phyloP scores from a whole-genome alignment of 2,888 invertebrate genomes.

The Troides helena region DNA sequence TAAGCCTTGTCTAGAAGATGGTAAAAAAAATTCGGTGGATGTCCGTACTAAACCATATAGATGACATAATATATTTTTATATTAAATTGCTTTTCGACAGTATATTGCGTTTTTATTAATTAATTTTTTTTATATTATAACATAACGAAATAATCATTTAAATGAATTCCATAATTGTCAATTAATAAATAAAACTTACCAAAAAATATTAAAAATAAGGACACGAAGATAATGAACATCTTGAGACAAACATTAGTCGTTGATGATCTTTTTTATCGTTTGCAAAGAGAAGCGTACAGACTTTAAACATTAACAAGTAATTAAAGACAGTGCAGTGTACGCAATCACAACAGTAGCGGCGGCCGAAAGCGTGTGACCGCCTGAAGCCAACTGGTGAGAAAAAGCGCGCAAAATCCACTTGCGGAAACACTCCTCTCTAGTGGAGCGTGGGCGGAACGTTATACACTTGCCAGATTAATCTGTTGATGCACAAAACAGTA shows the following conservation, averaged over 20 bases:
- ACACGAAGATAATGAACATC: conserved; percentile 47
- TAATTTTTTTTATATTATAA: too few relatives aligned
- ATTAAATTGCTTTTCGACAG: too few relatives aligned
- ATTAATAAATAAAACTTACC: conserved; percentile 28
- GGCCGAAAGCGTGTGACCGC: conserved; percentile 31
- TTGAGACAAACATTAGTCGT: conserved; percentile 49
- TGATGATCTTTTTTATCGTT: conserved; percentile 6
- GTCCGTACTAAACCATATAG: too few relatives aligned
- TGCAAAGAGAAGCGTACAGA: conserved; percentile 4
- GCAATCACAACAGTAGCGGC: conserved; percentile 29
- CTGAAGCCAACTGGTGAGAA: conserved; percentile 54
- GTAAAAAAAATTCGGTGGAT: too few relatives aligned
- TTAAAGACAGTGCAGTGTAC: conserved; percentile 16
- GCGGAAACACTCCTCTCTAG: conserved; percentile 44
- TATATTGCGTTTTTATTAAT: too few relatives aligned
- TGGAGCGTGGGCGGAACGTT: conserved; percentile 48
- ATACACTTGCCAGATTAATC: conserved; percentile 38
- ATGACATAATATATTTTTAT: too few relatives aligned
- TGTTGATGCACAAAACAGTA: conserved; percentile 29
- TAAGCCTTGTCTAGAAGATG: too few relatives aligned
- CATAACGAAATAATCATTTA: too few relatives aligned
- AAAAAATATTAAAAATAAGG: conserved; percentile 37
- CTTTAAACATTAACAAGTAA: conserved; percentile 18
- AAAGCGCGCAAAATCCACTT: conserved; percentile 66
- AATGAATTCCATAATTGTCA: neutral